Evolutionary conservation across 2,113 vertebrate genomes (phyloP).

Genomic region (Istiophorus platypterus): DNA sequence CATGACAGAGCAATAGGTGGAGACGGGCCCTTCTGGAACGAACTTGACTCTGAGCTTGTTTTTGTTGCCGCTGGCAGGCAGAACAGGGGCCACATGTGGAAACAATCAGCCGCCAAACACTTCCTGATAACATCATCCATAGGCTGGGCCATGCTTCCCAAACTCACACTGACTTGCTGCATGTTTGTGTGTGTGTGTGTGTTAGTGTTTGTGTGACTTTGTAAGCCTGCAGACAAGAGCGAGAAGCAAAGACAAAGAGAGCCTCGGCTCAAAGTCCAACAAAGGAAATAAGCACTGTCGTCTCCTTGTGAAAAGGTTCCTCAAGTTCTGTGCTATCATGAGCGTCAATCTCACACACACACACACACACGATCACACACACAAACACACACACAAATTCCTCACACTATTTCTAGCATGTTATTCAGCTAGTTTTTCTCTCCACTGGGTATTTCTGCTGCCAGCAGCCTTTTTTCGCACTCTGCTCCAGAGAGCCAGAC

Average conservation of each 20-base stretch:
- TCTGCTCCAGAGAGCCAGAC: slow-evolving; percentile 45
- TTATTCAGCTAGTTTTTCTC: slow-evolving; percentile 42
- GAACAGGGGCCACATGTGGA: slow-evolving; percentile 82
- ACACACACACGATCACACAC: slow-evolving; percentile 30
- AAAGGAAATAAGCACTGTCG: slow-evolving; percentile 41
- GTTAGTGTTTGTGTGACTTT: slow-evolving; percentile 51
- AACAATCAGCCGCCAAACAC: slow-evolving; percentile 80
- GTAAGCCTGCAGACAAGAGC: slow-evolving; percentile 15
- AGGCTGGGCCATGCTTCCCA: slow-evolving; percentile 71
- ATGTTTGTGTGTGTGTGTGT: slow-evolving; percentile 31
- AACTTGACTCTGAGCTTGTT: slow-evolving; percentile 64
- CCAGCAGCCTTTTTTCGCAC: slow-evolving; percentile 52
- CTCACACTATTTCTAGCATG: slow-evolving; percentile 63
- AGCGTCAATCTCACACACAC: slow-evolving; percentile 30
- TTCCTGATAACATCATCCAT: slow-evolving; percentile 84
- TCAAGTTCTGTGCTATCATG: slow-evolving; percentile 29
- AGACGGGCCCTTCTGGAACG: slow-evolving; percentile 46
- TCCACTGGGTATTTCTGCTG: slow-evolving; percentile 63
- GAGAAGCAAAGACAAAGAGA: slow-evolving; percentile 47
- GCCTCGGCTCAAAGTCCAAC: slow-evolving; percentile 25
- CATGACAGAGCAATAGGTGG: slow-evolving; percentile 60
- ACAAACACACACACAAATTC: slow-evolving; percentile 54
- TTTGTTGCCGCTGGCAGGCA: slow-evolving; percentile 68
- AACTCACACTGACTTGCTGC: slow-evolving; percentile 41
- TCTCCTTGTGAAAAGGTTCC: slow-evolving; percentile 37